Conservation (phyloP, 2,797 vertebrate genomes). For the Lacerta agilis region DNA sequence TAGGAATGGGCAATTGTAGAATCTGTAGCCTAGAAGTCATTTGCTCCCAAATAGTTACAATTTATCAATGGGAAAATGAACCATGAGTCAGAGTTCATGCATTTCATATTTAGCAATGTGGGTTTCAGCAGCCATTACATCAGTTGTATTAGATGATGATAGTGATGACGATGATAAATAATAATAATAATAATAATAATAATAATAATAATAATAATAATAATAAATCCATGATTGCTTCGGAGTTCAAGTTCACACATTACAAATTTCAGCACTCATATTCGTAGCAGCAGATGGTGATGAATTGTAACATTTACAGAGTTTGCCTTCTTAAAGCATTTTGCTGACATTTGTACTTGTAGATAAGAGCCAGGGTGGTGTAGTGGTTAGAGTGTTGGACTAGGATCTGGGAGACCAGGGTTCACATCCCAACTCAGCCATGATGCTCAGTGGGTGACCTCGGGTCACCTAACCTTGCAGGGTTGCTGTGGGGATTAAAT, state of each 20-base stretch:
- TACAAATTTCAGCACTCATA: neutral
- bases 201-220: neutral
- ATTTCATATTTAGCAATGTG: neutral
- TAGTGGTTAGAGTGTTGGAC: no score
- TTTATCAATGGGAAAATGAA: neutral
- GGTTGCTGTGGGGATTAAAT: no score
- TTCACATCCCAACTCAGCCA: no score
- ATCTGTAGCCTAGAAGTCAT: neutral
- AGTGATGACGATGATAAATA: no score
- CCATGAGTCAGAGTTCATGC: neutral
- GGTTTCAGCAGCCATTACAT: no score
- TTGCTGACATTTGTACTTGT: no score
- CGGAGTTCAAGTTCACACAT: neutral
- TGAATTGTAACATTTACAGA: neutral
- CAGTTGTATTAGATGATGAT: no score
- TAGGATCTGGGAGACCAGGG: no score
- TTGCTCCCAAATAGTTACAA: neutral
- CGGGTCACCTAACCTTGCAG: no score
- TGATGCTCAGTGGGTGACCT: no score
- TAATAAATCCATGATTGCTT: neutral
- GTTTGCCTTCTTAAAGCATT: no score
- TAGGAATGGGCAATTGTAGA: neutral
- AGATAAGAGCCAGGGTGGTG: no score
- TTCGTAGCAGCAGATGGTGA: neutral
- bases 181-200: neutral